Percentiles rank a stretch among this genome's conserved stretches.
phyloP scores from a whole-genome alignment of 92 coral and sea anemone genomes.

The Porites lobata region DNA sequence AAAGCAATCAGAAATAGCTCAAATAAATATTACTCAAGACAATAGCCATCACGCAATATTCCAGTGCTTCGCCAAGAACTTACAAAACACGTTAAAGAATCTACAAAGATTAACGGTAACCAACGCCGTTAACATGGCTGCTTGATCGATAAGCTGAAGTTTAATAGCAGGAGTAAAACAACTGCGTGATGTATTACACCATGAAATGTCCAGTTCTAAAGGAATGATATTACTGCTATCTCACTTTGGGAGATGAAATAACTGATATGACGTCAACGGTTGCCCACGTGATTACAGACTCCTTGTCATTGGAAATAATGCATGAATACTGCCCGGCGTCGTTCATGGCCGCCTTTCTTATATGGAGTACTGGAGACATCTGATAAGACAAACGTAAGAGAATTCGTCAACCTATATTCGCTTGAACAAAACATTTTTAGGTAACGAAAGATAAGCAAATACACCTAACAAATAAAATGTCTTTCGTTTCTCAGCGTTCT shows the following conservation, averaged over 20 bases:
- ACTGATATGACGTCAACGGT: constrained; percentile 88
- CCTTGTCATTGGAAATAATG: constrained; percentile 87
- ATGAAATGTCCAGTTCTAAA: not conserved
- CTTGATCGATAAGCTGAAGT: too few species aligned
- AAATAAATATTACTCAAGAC: not conserved
- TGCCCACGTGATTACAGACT: constrained; percentile 94
- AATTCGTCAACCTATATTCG: not conserved
- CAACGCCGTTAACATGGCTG: too few species aligned
- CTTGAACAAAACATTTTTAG: not conserved
- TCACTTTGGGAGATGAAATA: constrained; percentile 87
- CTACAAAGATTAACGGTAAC: not conserved
- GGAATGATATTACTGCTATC: constrained; percentile 51
- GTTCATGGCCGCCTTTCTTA: constrained; percentile 86
- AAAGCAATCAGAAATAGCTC: not conserved
- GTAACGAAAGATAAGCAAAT: too few species aligned
- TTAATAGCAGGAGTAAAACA: too few species aligned
- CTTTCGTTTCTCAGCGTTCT: too few species aligned
- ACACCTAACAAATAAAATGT: too few species aligned
- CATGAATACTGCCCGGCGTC: constrained; percentile 93
- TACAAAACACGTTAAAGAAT: not conserved
- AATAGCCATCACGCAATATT: not conserved
- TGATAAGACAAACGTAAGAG: constrained; percentile 24
- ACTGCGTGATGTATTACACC: not conserved
- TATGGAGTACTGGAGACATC: constrained; percentile 84
- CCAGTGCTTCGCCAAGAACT: not conserved